Base-by-base conservation (phyloP, 1,140 invertebrate species). In the Leptinotarsa texana region DNA sequence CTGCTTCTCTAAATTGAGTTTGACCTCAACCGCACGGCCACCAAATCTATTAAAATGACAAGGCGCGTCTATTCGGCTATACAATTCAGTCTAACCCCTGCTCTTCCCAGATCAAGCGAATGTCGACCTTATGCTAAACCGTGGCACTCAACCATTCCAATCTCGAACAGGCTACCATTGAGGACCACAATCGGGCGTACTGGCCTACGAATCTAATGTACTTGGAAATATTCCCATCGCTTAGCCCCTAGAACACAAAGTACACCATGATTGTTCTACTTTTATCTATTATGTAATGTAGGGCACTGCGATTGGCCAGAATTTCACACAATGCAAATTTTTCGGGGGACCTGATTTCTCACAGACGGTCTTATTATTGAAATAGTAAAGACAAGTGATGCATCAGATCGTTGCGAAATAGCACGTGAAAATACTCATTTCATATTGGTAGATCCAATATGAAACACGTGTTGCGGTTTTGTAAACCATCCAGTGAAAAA, bases 31-130 rank as follows among this genome's bases (percentile, higher is more conserved):
- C 15, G n/a, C 51, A 57, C n/a, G 51, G 17, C 51, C 51, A 15
- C 51, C 51, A 15, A 57, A 57, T 17, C 51, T 57, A 57, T 57
- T 57, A 57, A 57, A 57, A 57, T 57, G 51, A 57, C 51, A 57
- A 57, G 51, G 51, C 51, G 13, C 17, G 33, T 42, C 51, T 57
- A 57, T 57, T 57, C 51, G n/a, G 17, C 51, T 57, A 57, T 57
- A 17, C 15, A 57, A 57, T 57, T 57, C n/a, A 42, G 1, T 57
- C n/a, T 57, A 57, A 57, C 51, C 51, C 51, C 51, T 57, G 51
- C 51, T 57, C 51, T 15, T n/a, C 17, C 15, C 13, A 18, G 51
- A 57, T 8, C 13, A 57, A 57, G 6, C 15, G 51, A 57, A 17
- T 57, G 15, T 57, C 51, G 51, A 15, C n/a, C 51, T 57, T 57